Evolutionary conservation across 2,888 invertebrate species (phyloP).

Genomic region (Leptinotarsa rubiginosa): DNA sequence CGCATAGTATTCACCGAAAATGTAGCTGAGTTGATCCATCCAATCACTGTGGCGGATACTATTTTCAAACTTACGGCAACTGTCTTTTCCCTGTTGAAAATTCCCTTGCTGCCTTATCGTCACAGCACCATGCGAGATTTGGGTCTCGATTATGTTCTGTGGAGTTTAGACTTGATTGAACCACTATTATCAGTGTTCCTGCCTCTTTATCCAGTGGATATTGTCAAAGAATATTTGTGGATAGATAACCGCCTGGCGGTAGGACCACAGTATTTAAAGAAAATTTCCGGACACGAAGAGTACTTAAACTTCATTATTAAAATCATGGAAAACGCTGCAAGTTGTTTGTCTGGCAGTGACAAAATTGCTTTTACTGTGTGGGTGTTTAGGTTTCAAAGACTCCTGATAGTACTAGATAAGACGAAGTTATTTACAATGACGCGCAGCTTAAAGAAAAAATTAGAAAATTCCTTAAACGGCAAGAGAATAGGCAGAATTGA

Average conservation of each 20-base stretch:
- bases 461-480: conserved; percentile 70
- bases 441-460: conserved; percentile 65
- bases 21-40: conserved; percentile 77
- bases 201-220: conserved; percentile 59
- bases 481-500: conserved; percentile 70
- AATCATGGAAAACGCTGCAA: conserved; percentile 69
- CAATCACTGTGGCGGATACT: conserved; percentile 71
- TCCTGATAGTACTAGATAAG: conserved; percentile 68
- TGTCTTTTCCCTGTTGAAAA: conserved; percentile 70
- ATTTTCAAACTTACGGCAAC: conserved; percentile 72
- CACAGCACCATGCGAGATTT: conserved; percentile 66
- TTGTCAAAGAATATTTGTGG: conserved; percentile 61
- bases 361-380: conserved; percentile 71
- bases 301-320: conserved; percentile 70
- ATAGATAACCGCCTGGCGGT: conserved; percentile 68
- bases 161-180: conserved; percentile 69
- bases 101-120: conserved; percentile 69
- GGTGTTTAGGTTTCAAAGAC: conserved; percentile 74
- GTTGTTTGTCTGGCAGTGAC: conserved; percentile 67
- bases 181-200: conserved; percentile 65
- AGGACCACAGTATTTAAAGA: conserved; percentile 72
- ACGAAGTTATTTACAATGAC: conserved; percentile 65
- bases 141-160: conserved; percentile 65
- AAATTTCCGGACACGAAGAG: conserved; percentile 72
- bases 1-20: conserved; percentile 75